These are phyloP conservation scores for Burhinus bistriatus DNA, from an alignment of 2,113 vertebrate species.

Conservation along the genomic window DNA sequence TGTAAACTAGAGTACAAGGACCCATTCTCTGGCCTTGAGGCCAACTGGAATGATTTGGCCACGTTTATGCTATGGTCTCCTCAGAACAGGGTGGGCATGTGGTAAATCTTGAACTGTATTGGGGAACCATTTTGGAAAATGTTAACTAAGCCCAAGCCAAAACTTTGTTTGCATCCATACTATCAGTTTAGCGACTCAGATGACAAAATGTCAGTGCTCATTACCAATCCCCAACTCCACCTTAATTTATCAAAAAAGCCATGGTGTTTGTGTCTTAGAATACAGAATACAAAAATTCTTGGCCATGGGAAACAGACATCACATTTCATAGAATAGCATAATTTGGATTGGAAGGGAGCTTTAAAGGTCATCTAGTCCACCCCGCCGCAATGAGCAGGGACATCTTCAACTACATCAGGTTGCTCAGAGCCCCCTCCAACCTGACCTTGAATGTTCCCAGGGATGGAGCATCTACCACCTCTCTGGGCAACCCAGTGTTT, in stretches of 20 bases:
- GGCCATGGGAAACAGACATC: accelerated
- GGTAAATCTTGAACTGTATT: background rate
- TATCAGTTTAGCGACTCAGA: background rate
- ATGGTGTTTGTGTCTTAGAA: background rate
- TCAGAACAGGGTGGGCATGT: background rate
- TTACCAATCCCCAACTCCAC: background rate
- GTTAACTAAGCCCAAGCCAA: background rate
- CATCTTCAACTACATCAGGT: no score
- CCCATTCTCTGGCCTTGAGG: background rate
- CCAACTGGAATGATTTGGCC: background rate
- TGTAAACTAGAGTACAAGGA: background rate
- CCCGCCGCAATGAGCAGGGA: no score
- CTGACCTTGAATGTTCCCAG: no score
- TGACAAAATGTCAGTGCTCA: background rate
- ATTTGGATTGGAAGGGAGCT: no score
- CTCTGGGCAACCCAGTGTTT: no score
- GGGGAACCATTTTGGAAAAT: background rate
- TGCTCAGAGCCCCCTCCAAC: no score
- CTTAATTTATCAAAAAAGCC: background rate
- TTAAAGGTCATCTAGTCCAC: no score
- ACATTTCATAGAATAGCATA: background rate
- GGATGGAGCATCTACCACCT: no score
- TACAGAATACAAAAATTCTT: background rate
- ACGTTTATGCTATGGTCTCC: background rate
- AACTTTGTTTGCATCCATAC: background rate